Conservation (phyloP, 2,113 vertebrate genomes). For the Pedionomus torquatus region DNA sequence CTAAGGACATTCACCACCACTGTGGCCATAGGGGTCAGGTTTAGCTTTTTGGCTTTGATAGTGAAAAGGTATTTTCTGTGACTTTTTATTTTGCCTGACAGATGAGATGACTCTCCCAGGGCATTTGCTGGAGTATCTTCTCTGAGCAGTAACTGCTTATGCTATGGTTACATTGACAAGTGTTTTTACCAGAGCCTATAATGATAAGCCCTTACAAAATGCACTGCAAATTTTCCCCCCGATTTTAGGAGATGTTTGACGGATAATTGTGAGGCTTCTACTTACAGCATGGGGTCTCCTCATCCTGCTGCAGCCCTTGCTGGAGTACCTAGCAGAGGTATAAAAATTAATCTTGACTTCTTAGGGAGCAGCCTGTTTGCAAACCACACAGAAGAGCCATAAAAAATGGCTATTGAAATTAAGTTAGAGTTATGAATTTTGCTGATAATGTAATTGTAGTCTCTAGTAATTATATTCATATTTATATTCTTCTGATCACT, state of each 20-base stretch:
- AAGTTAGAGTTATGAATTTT: background rate
- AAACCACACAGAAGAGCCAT: background rate
- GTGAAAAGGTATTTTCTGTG: background rate
- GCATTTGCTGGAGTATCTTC: background rate
- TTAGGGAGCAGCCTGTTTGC: background rate
- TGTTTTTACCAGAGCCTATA: background rate
- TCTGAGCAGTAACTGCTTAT: background rate
- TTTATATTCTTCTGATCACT: background rate
- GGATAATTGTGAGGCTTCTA: background rate
- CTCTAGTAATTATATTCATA: background rate
- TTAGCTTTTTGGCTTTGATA: background rate
- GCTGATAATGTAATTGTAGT: background rate
- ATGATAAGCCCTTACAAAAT: background rate
- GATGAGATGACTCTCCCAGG: background rate
- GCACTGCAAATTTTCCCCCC: background rate
- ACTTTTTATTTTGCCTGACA: background rate
- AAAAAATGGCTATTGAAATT: background rate
- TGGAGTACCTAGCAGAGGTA: background rate
- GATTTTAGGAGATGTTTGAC: background rate
- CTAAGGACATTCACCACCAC: background rate
- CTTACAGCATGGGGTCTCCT: accelerated
- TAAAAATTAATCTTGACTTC: background rate
- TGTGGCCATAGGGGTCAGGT: background rate
- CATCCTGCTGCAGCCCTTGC: background rate
- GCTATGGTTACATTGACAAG: background rate